phyloP scores from a whole-genome alignment of 2,113 vertebrate species.

The Takifugu bimaculatus region DNA sequence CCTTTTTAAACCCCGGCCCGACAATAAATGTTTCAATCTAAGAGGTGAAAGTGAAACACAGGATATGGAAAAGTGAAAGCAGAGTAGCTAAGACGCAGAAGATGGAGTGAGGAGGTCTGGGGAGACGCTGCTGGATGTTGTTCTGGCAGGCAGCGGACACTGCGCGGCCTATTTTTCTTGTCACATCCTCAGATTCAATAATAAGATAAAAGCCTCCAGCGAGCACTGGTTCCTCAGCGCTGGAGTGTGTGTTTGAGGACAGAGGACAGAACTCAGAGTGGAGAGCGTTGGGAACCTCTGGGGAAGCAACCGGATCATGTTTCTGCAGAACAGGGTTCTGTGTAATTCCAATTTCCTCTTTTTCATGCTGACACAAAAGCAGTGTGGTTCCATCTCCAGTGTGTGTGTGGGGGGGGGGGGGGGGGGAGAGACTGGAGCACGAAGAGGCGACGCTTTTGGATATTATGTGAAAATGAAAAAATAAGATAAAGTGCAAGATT shows the following conservation, averaged over 20 bases:
- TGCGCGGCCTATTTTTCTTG: conserved; percentile 55
- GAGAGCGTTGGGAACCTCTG: conserved; percentile 17
- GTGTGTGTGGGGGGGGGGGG: neutral
- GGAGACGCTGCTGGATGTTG: conserved; percentile 30
- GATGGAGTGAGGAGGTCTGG: conserved; percentile 29
- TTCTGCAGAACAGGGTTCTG: conserved; percentile 33
- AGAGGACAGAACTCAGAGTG: conserved; percentile 41
- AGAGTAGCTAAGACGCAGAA: conserved; percentile 25
- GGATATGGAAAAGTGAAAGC: conserved; percentile 33
- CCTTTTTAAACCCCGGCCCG: conserved; percentile 39
- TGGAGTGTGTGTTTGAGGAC: conserved; percentile 38
- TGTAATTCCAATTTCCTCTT: conserved; percentile 61
- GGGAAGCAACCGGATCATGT: conserved; percentile 33
- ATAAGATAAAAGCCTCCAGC: conserved; percentile 45
- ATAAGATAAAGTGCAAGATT: no score
- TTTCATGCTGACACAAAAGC: conserved; percentile 24
- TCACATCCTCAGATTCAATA: conserved; percentile 58
- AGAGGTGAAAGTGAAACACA: conserved; percentile 45
- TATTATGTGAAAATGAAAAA: neutral
- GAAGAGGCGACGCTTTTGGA: conserved; percentile 6
- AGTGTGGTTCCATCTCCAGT: conserved; percentile 41
- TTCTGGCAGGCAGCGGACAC: conserved; percentile 41
- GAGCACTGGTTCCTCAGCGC: conserved; percentile 42
- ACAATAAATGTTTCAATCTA: conserved; percentile 37
- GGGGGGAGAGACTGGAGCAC: conserved; percentile 14